Evolutionary conservation across 1,140 invertebrate species (phyloP), one percentile per base, ranked within the genome.

Genomic region (Saccostrea cuccullata): DNA sequence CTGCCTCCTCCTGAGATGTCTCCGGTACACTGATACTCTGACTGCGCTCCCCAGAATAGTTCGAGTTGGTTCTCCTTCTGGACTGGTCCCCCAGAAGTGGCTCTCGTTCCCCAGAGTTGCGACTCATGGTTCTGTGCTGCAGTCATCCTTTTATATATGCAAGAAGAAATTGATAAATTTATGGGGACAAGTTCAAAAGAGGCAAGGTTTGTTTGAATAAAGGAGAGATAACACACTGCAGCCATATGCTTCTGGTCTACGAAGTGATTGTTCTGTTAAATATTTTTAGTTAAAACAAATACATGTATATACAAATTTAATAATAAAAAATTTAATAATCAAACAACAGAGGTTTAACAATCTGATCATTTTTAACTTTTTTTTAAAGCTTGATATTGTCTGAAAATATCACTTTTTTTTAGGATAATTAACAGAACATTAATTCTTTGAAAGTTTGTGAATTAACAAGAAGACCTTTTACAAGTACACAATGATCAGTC

Each of bases 41-140:
- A n/a, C 82, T 36, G 23, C 47, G 15, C 55, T 77, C 70, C 26
- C 26, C 30, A 36, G 12, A 15, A 36, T 77, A 77, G 70, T 30
- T 77, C 4, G 26, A 84, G 20, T 40, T 23, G 12, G 82, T 36
- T n/a, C 40, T 23, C n/a, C 47, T 23, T 40, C 55, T 84, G 40
- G 82, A 36, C 55, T 85, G 84, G 55, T 64, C 60, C n/a, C 86
- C 86, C 84, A 90, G 60, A 58, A 90, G 84, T 60, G 90, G 86
- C 47, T 90, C 82, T 55, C 82, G 47, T 82, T 90, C 90, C 58
- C 86, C 86, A 36, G 82, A 20, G 30, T 85, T 9, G 56, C 47
- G 23, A 64, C 55, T 85, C 84, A 85, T 85, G 55, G 56, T 60
- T 85, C 58, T 12, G 26, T 0, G n/a, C 30, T 8, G 26, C 30